Conservation (phyloP, 2,797 vertebrate genomes). For the Rallus crepitans region DNA sequence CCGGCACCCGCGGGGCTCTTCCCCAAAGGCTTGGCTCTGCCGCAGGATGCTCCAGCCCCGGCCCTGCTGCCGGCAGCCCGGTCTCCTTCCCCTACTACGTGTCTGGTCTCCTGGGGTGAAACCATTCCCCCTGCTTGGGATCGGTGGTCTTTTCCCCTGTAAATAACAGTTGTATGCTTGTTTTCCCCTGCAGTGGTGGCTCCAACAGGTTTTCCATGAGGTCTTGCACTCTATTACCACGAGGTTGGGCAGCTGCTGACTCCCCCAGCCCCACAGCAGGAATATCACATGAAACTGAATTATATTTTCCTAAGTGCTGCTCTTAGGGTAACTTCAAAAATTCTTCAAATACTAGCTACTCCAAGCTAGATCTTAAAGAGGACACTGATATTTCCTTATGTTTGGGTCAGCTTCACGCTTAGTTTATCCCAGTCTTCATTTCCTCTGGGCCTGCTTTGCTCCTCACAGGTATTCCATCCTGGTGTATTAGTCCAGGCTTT, state of each 20-base stretch:
- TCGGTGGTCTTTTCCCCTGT: accelerated
- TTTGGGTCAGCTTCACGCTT: not conserved
- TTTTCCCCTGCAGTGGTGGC: not conserved
- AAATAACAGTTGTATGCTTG: accelerated
- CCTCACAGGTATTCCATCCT: not conserved
- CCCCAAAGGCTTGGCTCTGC: too few relatives aligned
- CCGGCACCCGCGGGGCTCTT: too few relatives aligned
- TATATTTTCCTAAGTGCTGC: not conserved
- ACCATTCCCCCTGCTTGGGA: too few relatives aligned
- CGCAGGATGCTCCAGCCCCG: not conserved
- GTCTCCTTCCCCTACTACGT: accelerated
- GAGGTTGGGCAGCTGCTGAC: not conserved
- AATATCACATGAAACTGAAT: not conserved
- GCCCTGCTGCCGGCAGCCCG: not conserved
- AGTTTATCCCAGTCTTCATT: not conserved
- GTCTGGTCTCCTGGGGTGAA: not conserved
- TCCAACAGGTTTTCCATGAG: not conserved
- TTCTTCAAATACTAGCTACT: not conserved
- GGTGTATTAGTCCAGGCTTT: not conserved
- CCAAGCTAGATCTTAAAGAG: not conserved
- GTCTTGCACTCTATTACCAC: too few relatives aligned
- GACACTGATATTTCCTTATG: not conserved
- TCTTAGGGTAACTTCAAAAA: not conserved
- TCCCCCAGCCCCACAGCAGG: not conserved
- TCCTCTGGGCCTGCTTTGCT: not conserved